Evolutionary conservation across 2,113 vertebrate species (phyloP).

Genomic region (Callorhinus ursinus): DNA sequence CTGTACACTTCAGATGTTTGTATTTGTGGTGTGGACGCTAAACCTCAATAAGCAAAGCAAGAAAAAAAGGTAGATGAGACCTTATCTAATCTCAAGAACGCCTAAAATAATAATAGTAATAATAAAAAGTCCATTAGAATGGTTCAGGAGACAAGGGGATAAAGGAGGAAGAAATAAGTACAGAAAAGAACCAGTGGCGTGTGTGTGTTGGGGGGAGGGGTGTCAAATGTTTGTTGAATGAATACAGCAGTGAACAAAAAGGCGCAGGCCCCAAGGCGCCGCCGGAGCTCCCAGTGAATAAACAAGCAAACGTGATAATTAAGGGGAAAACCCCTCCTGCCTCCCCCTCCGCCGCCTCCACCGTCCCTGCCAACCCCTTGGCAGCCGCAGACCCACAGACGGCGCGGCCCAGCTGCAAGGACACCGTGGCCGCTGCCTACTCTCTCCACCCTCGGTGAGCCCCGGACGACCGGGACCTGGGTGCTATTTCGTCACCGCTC

Average conservation of each 20-base stretch:
- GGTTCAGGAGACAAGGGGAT: not conserved
- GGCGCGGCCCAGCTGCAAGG: not conserved
- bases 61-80: not conserved
- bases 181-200: not conserved
- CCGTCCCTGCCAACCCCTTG: not conserved
- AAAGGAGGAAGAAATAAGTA: not conserved
- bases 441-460: not conserved
- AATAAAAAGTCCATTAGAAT: not conserved
- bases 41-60: not conserved
- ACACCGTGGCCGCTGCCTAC: not conserved
- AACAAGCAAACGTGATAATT: not conserved
- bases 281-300: not conserved
- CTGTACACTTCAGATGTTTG: too few relatives aligned
- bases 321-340: not conserved
- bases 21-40: not conserved
- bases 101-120: not conserved
- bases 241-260: not conserved
- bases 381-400: not conserved
- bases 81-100: not conserved
- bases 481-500: not conserved
- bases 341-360: not conserved
- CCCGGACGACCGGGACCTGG: not conserved
- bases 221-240: not conserved
- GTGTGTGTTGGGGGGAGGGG: not conserved
- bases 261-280: not conserved